Percentiles rank a stretch among this genome's conserved stretches.
phyloP scores from a whole-genome alignment of 1,140 invertebrate genomes.

The Drosophila rhopaloa region DNA sequence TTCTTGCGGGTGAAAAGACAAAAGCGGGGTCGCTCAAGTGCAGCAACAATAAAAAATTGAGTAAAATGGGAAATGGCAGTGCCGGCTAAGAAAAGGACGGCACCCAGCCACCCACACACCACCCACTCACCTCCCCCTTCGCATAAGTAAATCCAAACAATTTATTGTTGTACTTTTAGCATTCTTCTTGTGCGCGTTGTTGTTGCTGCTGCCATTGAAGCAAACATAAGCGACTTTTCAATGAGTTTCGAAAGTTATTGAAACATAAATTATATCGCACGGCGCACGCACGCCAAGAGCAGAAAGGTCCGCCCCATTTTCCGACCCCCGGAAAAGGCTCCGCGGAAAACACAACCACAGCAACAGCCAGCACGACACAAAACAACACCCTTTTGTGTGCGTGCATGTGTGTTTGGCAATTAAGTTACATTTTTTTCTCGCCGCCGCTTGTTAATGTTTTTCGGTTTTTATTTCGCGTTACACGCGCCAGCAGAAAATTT shows the following conservation, averaged over 20 bases:
- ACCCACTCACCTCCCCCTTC: constrained; percentile 9
- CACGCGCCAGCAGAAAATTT: constrained; percentile 56
- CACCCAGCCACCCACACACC: background rate
- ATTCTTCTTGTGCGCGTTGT: constrained; percentile 71
- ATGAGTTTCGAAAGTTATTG: constrained; percentile 82
- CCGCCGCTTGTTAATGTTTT: constrained; percentile 75
- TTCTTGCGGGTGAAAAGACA: constrained; percentile 62
- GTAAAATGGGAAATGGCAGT: constrained; percentile 81
- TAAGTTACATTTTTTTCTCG: constrained; percentile 77
- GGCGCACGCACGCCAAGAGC: constrained; percentile 75
- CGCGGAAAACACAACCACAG: constrained; percentile 56
- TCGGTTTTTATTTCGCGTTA: constrained; percentile 43
- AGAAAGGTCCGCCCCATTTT: constrained; percentile 30
- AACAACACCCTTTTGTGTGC: constrained; percentile 64
- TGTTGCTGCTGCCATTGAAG: constrained; percentile 73
- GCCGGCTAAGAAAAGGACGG: constrained; percentile 25
- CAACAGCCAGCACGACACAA: constrained; percentile 31
- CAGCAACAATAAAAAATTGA: constrained; percentile 82
- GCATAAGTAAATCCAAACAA: constrained; percentile 80
- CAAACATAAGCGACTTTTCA: constrained; percentile 82
- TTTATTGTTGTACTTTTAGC: constrained; percentile 82
- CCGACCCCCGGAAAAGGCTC: constrained; percentile 7
- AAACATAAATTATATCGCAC: constrained; percentile 82
- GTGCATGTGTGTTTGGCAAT: constrained; percentile 64
- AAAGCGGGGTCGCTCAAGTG: constrained; percentile 77